Conservation (phyloP, 1,140 invertebrate genomes). For the Microplitis mediator region DNA sequence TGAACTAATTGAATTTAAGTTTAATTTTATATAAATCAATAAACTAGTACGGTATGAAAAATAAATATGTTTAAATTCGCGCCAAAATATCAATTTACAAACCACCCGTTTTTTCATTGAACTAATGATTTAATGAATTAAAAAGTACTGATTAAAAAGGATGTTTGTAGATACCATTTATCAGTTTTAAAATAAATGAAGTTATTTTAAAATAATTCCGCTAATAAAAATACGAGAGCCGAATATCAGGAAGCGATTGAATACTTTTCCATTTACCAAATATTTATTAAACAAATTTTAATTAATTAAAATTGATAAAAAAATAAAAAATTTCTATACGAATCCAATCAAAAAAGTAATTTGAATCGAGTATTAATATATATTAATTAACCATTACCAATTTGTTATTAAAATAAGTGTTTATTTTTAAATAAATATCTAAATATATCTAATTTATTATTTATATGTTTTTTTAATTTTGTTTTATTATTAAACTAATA, state of each 20-base stretch:
- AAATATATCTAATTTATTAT: background rate
- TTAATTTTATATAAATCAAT: too few relatives aligned
- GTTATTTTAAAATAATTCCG: too few relatives aligned
- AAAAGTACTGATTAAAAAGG: too few relatives aligned
- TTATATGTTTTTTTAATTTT: background rate
- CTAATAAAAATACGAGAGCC: too few relatives aligned
- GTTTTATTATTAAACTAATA: background rate
- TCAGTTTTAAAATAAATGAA: too few relatives aligned
- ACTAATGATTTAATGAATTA: too few relatives aligned
- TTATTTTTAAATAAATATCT: slow-evolving; percentile 8
- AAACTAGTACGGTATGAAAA: too few relatives aligned
- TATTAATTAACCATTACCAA: slow-evolving; percentile 48
- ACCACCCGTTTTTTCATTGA: too few relatives aligned
- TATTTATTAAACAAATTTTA: background rate
- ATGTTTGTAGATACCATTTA: too few relatives aligned
- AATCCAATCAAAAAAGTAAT: slow-evolving; percentile 32
- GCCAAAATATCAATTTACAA: background rate
- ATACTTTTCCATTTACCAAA: too few relatives aligned
- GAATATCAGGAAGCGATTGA: too few relatives aligned
- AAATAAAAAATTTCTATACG: background rate
- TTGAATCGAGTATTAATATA: slow-evolving; percentile 48
- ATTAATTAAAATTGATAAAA: background rate
- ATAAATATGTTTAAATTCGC: background rate
- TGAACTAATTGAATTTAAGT: too few relatives aligned
- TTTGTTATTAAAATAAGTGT: slow-evolving; percentile 1